Evolutionary conservation across 2,888 invertebrate species (phyloP), one percentile per base, ranked within the genome.

Genomic region (Eueremaeus valkanovi): DNA sequence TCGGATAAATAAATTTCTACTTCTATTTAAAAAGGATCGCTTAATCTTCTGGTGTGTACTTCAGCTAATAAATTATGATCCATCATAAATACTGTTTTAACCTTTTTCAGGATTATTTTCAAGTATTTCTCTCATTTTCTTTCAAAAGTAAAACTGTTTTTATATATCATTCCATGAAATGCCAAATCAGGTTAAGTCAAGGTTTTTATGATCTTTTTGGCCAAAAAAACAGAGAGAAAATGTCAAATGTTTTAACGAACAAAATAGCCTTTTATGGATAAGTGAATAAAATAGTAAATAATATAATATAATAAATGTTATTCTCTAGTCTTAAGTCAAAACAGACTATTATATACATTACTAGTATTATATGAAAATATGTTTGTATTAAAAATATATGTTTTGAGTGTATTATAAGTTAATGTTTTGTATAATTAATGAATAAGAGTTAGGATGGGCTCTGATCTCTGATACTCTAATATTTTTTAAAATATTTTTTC

Each of bases 371-470:
- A 55, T 61, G 16, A 51, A 11, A 51, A 51, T 51, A 51, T 51
- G 6, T 61, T 31, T 61, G 33, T 18, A 36, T 33, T n/a, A 36
- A 36, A 66, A 33, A 33, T 33, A n/a, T 21, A 51, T 21, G 21
- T 51, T 51, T 51, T 8, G 8, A 51, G 18, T 21, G n/a, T 16
- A 21, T 16, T 51, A 8, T 21, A 8, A n/a, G 13, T 66, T 18
- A 66, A 66, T 31, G n/a, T 36, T 66, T 66, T 31, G 16, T 61
- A 31, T 61, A 61, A 61, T 61, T 61, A 61, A 61, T 61, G 36
- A 13, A 66, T 66, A 31, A 36, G 33, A 66, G 8, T 31, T n/a
- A 36, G 66, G 66, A 66, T 66, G 66, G 66, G 66, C 66, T 66
- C 21, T n/a, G 18, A 49, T 16, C 16, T 58, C 24, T 58, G 31